Evolutionary conservation across 2,797 vertebrate genomes (phyloP).

Genomic region (Sebastes trivittatus): DNA sequence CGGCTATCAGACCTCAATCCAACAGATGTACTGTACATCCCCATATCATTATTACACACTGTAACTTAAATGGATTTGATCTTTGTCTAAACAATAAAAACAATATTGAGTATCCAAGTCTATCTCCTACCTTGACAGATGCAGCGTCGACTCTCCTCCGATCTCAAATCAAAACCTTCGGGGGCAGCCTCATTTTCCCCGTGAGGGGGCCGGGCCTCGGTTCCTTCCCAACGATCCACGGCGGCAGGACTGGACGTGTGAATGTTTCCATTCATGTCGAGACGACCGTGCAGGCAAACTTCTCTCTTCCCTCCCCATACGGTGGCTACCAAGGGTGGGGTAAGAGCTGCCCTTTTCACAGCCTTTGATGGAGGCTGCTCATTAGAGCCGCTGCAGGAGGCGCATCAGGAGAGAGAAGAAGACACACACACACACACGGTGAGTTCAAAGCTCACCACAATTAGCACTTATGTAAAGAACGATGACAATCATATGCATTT

Average conservation of each 20-base stretch:
- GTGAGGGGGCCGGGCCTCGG: neutral
- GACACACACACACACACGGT: neutral
- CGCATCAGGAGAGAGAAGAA: conserved; percentile 19
- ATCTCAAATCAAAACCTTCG: conserved; percentile 16
- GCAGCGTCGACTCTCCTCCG: conserved; percentile 33
- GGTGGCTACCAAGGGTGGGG: conserved; percentile 39
- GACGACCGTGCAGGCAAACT: conserved; percentile 18
- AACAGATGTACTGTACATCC: neutral
- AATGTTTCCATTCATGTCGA: conserved; percentile 75
- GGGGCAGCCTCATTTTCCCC: neutral
- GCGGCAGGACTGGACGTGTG: conserved; percentile 21
- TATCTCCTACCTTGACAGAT: conserved; percentile 65
- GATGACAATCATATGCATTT: neutral
- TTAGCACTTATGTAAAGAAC: conserved; percentile 8
- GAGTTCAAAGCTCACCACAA: conserved; percentile 21
- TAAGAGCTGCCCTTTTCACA: conserved; percentile 59
- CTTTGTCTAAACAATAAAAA: neutral
- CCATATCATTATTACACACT: neutral
- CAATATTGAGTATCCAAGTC: neutral
- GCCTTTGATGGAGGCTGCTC: conserved; percentile 70
- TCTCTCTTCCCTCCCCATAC: conserved; percentile 43
- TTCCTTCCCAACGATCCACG: conserved; percentile 16
- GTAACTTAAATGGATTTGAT: neutral
- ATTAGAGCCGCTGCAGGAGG: conserved; percentile 65
- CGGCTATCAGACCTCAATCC: neutral